Evolutionary conservation across 2,113 vertebrate species (phyloP).

Genomic region (Prionailurus bengalensis): DNA sequence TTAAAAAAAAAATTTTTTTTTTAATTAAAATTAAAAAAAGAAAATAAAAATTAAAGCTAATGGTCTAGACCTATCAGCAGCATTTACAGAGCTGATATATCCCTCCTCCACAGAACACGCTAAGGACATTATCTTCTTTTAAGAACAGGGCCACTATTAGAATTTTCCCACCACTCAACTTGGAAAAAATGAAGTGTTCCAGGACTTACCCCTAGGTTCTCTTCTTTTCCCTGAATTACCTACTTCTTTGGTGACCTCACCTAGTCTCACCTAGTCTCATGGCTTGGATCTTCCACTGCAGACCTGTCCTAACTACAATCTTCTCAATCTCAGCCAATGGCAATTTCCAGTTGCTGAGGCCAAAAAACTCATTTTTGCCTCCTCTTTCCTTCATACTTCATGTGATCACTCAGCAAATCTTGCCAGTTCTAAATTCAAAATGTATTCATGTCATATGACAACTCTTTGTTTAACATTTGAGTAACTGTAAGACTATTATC

Average conservation of each 20-base stretch:
- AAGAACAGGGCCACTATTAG: neutral
- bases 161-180: neutral
- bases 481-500: neutral
- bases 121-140: neutral
- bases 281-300: neutral
- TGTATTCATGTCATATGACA: neutral
- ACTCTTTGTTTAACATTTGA: neutral
- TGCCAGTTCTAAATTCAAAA: neutral
- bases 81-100: neutral
- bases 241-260: neutral
- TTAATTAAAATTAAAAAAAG: neutral
- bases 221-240: neutral
- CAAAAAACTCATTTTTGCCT: neutral
- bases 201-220: neutral
- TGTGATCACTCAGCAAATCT: neutral
- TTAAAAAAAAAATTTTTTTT: too few relatives aligned
- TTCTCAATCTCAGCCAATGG: neutral
- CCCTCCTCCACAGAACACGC: neutral
- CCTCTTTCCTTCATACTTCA: neutral
- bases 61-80: neutral
- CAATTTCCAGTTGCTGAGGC: neutral
- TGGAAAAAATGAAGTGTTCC: neutral
- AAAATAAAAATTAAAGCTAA: constrained; percentile 11
- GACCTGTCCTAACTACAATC: neutral
- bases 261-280: neutral